Base-by-base conservation (phyloP, 2,113 vertebrate species). In the Hemiprocne comata region DNA sequence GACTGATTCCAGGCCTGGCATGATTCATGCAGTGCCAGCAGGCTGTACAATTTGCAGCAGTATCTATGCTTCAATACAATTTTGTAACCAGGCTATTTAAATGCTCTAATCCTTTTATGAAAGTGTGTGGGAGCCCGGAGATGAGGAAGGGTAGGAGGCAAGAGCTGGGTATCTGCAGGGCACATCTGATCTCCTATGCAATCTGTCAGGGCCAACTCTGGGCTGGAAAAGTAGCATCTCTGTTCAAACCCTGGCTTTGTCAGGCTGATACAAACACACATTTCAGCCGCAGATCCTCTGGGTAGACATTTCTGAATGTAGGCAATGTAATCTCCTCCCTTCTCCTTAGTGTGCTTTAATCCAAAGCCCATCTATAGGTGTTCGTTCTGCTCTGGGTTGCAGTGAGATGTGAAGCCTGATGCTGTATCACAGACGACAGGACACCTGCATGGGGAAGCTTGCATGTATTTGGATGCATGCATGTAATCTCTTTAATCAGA, bases 71-170 rank as follows among this genome's bases (percentile, higher is more conserved):
- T 93, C 92, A 78, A 65, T 81, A 65, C 54, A 86, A 50, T 91
- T 97, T 95, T 93, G 74, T 84, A 91, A 76, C 51, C 50, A 90
- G 69, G 72, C 74, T 83, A 51, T 94, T 95, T 91, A 74, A 89
- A 73, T 80, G 25, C 64, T 94, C 53, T 55, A 50, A 91, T 79
- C 69, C 61, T 91, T 84, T 92, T 48, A 60, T 38, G 89, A 90
- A 81, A 73, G 55, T 25, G 6, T 80, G 46, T 84, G 62, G 8
- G 5, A 85, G 85, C 40, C 48, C 58, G 86, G 80, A 90, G 72
- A 66, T 48, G 88, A 83, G 55, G 54, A 80, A 60, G 48, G 61
- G 26, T 42, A 65, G 83, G 77, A 85, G n/a, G 50, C 72, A 57
- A 53, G 51, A 78, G 42, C 46, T 51, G 76, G 57, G 15, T 88